Conservation (phyloP, 2,888 invertebrate species). For the Arctia plantaginis region DNA sequence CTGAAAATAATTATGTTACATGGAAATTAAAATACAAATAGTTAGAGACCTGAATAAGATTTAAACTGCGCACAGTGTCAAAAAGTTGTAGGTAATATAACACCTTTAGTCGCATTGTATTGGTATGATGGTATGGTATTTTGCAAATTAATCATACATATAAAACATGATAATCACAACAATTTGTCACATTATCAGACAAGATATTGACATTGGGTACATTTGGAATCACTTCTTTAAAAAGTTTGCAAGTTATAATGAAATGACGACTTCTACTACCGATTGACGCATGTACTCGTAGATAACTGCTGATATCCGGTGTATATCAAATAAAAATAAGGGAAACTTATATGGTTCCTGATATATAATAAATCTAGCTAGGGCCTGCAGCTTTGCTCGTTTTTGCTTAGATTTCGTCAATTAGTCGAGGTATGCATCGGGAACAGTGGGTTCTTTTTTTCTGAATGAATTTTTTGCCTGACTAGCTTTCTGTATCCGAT, state of each 20-base stretch:
- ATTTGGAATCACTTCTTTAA: neutral
- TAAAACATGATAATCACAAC: neutral
- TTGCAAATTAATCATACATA: neutral
- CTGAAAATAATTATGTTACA: neutral
- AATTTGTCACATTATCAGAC: neutral
- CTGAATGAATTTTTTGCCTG: too few species aligned
- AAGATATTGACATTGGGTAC: neutral
- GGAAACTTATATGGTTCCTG: neutral
- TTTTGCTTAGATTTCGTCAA: neutral
- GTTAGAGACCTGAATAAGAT: neutral
- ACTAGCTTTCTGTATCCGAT: too few species aligned
- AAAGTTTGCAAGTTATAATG: slow-evolving; percentile 2
- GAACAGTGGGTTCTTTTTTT: too few species aligned
- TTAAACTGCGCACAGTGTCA: neutral
- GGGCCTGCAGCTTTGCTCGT: neutral
- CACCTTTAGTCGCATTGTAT: neutral
- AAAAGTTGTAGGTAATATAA: neutral
- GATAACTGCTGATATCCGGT: slow-evolving; percentile 1
- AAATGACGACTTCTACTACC: neutral
- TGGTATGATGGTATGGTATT: neutral
- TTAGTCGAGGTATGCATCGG: neutral
- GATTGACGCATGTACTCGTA: neutral
- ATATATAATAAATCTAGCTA: neutral
- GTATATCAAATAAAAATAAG: neutral
- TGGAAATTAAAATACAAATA: too few species aligned